Evolutionary conservation across 2,113 vertebrate species (phyloP).

Genomic region (Mugil cephalus): DNA sequence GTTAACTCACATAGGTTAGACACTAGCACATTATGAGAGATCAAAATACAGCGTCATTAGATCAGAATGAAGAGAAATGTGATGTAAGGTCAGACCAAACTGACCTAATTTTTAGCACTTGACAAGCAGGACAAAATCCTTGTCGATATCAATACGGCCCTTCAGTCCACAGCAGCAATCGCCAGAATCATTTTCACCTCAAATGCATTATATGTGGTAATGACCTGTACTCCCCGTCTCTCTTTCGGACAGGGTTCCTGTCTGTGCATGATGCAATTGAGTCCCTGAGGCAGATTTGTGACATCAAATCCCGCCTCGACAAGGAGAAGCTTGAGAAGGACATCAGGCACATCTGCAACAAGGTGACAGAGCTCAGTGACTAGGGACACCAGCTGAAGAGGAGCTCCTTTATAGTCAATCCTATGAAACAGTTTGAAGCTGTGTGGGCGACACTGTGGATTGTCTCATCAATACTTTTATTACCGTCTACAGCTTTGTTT

Average conservation of each 20-base stretch:
- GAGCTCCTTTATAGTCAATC: slow-evolving; percentile 10
- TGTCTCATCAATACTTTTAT: background rate
- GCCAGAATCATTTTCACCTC: background rate
- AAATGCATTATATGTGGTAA: background rate
- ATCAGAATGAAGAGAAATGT: background rate
- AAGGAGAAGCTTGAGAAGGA: slow-evolving; percentile 85
- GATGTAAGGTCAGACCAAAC: background rate
- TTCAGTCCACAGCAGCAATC: background rate
- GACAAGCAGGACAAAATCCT: background rate
- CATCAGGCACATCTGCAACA: slow-evolving; percentile 76
- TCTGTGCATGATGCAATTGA: slow-evolving; percentile 85
- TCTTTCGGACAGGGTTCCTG: slow-evolving; percentile 84
- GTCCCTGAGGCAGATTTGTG: slow-evolving; percentile 86
- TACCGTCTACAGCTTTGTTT: background rate
- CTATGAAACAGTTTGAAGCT: background rate
- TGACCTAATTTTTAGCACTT: background rate
- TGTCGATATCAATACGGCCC: background rate
- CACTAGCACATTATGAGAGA: background rate
- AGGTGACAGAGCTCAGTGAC: slow-evolving; percentile 69
- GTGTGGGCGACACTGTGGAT: background rate
- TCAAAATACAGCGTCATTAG: background rate
- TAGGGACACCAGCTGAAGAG: slow-evolving; percentile 20
- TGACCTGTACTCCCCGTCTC: background rate
- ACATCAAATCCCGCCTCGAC: slow-evolving; percentile 85
- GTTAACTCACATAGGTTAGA: slow-evolving; percentile 1